Conservation (phyloP, 1,140 invertebrate species). For the Diprion similis region DNA sequence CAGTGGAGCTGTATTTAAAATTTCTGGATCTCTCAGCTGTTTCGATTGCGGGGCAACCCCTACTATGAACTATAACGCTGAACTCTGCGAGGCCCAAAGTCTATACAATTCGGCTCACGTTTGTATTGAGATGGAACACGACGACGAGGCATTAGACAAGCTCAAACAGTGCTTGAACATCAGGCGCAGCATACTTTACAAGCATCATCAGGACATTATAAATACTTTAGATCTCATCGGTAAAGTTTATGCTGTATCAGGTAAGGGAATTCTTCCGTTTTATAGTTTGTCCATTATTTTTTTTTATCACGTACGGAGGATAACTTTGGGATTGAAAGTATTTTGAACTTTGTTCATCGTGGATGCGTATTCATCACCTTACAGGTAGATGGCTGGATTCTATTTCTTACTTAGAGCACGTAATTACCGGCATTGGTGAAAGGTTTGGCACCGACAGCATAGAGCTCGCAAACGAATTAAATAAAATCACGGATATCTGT, state of each 20-base stretch:
- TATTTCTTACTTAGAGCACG: conserved; percentile 56
- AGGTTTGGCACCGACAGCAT: conserved; percentile 65
- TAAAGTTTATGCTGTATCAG: conserved; percentile 58
- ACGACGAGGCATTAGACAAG: conserved; percentile 40
- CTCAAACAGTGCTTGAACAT: conserved; percentile 55
- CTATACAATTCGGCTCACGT: conserved; percentile 41
- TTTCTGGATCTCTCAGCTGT: conserved; percentile 34
- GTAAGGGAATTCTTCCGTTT: conserved; percentile 38
- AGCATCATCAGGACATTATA: conserved; percentile 59
- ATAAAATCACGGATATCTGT: conserved; percentile 58
- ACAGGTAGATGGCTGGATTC: conserved; percentile 56
- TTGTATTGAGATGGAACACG: conserved; percentile 31
- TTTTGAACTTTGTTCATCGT: conserved; percentile 10
- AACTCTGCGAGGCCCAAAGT: conserved; percentile 54
- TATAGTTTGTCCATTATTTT: background rate
- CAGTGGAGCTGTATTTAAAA: conserved; percentile 39
- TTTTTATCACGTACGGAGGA: background rate
- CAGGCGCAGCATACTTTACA: conserved; percentile 56
- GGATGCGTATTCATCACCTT: conserved; percentile 22
- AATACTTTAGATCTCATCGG: conserved; percentile 62
- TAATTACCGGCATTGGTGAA: conserved; percentile 56
- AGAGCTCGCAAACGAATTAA: conserved; percentile 66
- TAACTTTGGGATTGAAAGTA: conserved; percentile 1
- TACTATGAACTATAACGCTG: conserved; percentile 34
- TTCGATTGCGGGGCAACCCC: conserved; percentile 43